A percentile compares a stretch with the other conserved stretches of the same genome.
Conservation (phyloP, 2,113 vertebrate genomes). For the Irena cyanogastra region DNA sequence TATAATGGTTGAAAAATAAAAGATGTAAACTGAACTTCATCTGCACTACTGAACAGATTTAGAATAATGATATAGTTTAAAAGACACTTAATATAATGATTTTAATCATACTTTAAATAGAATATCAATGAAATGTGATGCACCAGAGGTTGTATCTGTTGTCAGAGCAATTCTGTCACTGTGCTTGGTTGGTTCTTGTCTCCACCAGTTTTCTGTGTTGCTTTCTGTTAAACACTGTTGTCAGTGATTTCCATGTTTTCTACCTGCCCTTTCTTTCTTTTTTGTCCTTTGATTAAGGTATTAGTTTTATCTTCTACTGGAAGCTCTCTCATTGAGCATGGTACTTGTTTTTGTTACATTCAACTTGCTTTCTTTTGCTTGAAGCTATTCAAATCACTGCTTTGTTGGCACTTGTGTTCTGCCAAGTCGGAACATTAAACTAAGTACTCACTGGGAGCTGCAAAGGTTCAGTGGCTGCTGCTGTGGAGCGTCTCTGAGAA, state of each 20-base stretch:
- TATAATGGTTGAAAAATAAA: not conserved
- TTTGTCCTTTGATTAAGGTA: not conserved
- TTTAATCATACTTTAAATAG: not conserved
- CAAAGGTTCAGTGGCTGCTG: not conserved
- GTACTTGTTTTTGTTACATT: not conserved
- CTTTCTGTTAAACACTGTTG: not conserved
- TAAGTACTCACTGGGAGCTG: not conserved
- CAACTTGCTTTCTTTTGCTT: not conserved
- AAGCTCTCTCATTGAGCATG: not conserved
- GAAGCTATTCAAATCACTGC: not conserved
- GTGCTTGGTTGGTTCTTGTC: not conserved
- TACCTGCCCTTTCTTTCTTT: not conserved
- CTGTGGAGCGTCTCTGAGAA: not conserved
- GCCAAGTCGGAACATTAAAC: not conserved
- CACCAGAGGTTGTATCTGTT: not conserved
- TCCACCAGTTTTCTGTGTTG: not conserved
- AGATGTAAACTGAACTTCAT: not conserved
- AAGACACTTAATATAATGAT: not conserved
- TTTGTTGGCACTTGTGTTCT: rapidly evolving
- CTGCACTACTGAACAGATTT: not conserved
- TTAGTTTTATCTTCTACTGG: not conserved
- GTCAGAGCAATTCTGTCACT: not conserved
- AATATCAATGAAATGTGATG: not conserved
- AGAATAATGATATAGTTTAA: not conserved
- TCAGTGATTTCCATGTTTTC: not conserved